phyloP scores from a whole-genome alignment of 2,797 vertebrate genomes.

The Acomys russatus region DNA sequence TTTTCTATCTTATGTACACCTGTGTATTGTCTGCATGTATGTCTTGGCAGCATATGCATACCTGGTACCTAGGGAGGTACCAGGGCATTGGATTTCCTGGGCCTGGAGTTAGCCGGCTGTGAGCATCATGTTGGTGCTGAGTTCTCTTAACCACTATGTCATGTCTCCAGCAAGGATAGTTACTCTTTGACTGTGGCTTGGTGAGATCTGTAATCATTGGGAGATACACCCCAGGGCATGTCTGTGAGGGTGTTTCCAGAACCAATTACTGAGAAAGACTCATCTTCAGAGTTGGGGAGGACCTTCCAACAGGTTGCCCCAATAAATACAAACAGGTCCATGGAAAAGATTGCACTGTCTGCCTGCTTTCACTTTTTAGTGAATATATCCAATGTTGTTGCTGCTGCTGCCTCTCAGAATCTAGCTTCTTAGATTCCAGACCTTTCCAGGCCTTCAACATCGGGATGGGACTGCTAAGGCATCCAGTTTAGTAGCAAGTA shows the following conservation, averaged over 20 bases:
- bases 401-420: no score
- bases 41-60: neutral
- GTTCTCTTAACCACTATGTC: neutral
- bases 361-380: neutral
- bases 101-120: neutral
- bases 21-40: neutral
- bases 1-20: neutral
- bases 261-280: neutral
- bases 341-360: neutral
- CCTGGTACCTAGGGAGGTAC: neutral
- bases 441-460: neutral
- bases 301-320: neutral
- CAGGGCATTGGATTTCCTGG: neutral
- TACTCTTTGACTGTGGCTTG: neutral
- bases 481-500: neutral
- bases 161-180: neutral
- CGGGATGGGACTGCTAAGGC: neutral
- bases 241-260: neutral
- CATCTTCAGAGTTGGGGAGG: neutral
- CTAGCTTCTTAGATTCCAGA: neutral
- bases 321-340: no score
- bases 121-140: neutral
- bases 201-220: neutral
- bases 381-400: no score
- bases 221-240: neutral